A percentile compares a stretch with the other conserved stretches of the same genome.
phyloP scores from a whole-genome alignment of 2,888 invertebrate species.

The Drosophila monieri region DNA sequence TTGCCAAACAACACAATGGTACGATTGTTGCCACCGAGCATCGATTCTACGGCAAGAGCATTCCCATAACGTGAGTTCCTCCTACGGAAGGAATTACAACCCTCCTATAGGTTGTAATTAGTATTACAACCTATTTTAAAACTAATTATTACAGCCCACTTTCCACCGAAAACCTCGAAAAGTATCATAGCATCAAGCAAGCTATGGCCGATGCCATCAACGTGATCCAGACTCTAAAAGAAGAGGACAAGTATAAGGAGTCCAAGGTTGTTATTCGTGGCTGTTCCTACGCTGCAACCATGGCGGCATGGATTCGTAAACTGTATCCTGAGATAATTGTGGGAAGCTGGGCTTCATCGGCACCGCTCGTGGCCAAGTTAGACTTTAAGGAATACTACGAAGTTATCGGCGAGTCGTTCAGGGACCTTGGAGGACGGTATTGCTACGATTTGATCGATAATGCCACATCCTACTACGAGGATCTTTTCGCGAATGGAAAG shows the following conservation, averaged over 20 bases:
- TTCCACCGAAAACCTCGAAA: conserved; percentile 84
- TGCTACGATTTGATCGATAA: conserved; percentile 71
- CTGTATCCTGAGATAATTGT: conserved; percentile 86
- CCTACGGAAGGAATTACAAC: too few species aligned
- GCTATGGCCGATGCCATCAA: conserved; percentile 87
- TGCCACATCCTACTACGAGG: conserved; percentile 57
- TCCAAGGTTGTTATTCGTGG: conserved; percentile 85
- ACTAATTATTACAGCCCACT: conserved; percentile 31
- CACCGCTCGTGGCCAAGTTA: conserved; percentile 86
- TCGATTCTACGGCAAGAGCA: conserved; percentile 90
- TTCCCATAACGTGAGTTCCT: conserved; percentile 87
- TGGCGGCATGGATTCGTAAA: conserved; percentile 87
- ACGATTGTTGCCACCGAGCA: conserved; percentile 90
- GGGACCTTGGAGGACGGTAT: conserved; percentile 56
- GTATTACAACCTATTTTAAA: not conserved
- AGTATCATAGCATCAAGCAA: conserved; percentile 87
- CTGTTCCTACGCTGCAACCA: conserved; percentile 87
- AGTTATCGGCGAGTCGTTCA: conserved; percentile 65
- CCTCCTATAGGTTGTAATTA: too few species aligned
- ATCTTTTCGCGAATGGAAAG: conserved; percentile 49
- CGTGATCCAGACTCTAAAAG: conserved; percentile 84
- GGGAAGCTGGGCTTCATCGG: conserved; percentile 87
- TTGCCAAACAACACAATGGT: conserved; percentile 86
- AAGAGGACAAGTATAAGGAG: conserved; percentile 65
- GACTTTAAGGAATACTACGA: conserved; percentile 84